These are phyloP conservation scores for Silvanus unidentatus DNA, from an alignment of 2,888 invertebrate genomes.

Conservation along the genomic window DNA sequence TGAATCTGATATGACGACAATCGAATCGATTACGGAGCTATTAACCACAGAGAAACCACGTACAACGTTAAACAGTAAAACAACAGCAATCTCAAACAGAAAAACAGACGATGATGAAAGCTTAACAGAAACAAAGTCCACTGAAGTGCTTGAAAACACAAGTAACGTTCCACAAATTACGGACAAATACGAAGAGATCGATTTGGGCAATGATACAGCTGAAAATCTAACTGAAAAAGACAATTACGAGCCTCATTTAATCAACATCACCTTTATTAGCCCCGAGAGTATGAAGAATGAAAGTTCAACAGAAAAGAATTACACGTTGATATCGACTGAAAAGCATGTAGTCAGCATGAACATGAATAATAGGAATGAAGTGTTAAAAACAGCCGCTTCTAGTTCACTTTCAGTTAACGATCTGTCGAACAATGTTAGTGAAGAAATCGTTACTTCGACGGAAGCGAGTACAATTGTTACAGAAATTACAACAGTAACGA, in stretches of 20 bases:
- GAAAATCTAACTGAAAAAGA: background rate
- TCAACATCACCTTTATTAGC: conserved; percentile 25
- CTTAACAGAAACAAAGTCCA: background rate
- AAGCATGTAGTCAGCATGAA: too few species aligned
- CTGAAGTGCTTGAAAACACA: conserved; percentile 2
- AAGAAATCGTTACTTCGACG: background rate
- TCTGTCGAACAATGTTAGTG: background rate
- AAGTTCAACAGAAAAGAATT: background rate
- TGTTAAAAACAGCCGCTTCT: too few species aligned
- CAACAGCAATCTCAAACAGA: conserved; percentile 9
- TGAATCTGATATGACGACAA: conserved; percentile 19
- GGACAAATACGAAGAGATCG: conserved; percentile 4
- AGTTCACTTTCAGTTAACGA: too few species aligned
- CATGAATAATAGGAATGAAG: too few species aligned
- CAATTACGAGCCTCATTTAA: conserved; percentile 17
- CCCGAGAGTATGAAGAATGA: conserved; percentile 16
- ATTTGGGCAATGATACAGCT: background rate
- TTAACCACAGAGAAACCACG: conserved; percentile 11
- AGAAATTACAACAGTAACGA: conserved; percentile 44
- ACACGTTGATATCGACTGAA: too few species aligned
- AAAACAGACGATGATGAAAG: conserved; percentile 11
- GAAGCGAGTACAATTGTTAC: conserved; percentile 11
- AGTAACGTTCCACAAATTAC: conserved; percentile 5
- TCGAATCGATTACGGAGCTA: conserved; percentile 12
- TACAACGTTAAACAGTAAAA: conserved; percentile 6